Conservation (phyloP, 2,888 invertebrate genomes). For the Caenorhabditis virilis region DNA sequence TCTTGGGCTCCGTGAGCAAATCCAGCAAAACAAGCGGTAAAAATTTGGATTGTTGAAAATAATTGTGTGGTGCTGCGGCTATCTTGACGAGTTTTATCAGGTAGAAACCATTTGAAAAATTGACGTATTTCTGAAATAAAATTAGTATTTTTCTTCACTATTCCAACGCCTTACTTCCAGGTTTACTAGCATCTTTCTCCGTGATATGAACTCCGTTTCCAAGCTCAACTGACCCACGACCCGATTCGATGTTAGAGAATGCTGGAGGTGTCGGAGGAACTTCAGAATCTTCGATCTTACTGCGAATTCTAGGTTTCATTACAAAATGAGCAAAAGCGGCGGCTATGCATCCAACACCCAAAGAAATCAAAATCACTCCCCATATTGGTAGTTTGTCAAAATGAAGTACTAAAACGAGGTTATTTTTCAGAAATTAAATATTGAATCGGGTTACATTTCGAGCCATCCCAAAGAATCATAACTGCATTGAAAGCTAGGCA, state of each 20-base stretch:
- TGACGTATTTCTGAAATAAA: too few species aligned
- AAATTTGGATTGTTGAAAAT: conserved; percentile 72
- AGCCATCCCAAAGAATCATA: conserved; percentile 90
- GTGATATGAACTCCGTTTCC: too few species aligned
- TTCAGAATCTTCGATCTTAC: conserved; percentile 45
- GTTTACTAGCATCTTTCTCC: too few species aligned
- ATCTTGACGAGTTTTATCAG: too few species aligned
- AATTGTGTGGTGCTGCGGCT: too few species aligned
- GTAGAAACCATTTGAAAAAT: too few species aligned
- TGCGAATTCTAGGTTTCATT: conserved; percentile 50
- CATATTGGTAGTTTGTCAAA: conserved; percentile 85
- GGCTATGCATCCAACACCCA: conserved; percentile 76
- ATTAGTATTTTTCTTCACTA: too few species aligned
- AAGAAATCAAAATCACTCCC: conserved; percentile 74
- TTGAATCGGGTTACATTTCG: conserved; percentile 70
- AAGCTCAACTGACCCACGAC: conserved; percentile 11
- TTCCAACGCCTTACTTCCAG: too few species aligned
- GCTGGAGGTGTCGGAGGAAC: conserved; percentile 25
- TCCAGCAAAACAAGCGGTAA: conserved; percentile 95
- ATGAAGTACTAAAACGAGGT: conserved; percentile 76
- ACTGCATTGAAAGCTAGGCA: conserved; percentile 89
- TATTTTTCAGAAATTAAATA: too few species aligned
- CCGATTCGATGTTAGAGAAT: conserved; percentile 29
- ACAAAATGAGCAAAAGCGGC: conserved; percentile 56
- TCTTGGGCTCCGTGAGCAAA: conserved; percentile 99